These are phyloP conservation scores for Pangasianodon gigas DNA, from an alignment of 2,113 vertebrate genomes.

Conservation along the genomic window DNA sequence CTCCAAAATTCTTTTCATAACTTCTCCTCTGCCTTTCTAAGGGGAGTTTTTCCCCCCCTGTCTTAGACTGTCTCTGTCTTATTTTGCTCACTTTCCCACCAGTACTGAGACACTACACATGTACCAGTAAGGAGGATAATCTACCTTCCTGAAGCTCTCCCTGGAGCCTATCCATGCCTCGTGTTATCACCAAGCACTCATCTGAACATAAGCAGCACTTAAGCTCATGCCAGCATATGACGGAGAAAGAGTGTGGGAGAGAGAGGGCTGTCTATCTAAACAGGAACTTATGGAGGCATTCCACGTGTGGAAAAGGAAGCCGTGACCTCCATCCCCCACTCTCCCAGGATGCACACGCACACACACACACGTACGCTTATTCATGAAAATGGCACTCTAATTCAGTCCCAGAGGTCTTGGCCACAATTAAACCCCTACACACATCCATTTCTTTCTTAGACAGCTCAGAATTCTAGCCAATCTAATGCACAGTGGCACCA, in stretches of 20 bases:
- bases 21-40: conserved; percentile 15
- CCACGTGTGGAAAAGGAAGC: conserved; percentile 69
- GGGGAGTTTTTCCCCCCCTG: not conserved
- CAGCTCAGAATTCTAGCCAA: conserved; percentile 19
- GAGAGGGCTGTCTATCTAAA: conserved; percentile 67
- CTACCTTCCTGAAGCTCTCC: conserved; percentile 74
- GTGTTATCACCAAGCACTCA: conserved; percentile 53
- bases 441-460: conserved; percentile 22
- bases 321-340: conserved; percentile 63
- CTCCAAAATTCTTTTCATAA: conserved; percentile 19
- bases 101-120: conserved; percentile 27
- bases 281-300: conserved; percentile 77
- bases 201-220: conserved; percentile 52
- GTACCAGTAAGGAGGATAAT: conserved; percentile 68
- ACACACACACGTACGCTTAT: conserved; percentile 16
- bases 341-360: conserved; percentile 27
- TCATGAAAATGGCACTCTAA: conserved; percentile 46
- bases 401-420: conserved; percentile 34
- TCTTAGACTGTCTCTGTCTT: conserved; percentile 32
- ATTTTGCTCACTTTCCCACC: conserved; percentile 41
- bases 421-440: conserved; percentile 48
- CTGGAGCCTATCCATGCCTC: conserved; percentile 57
- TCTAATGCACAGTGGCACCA: conserved; percentile 43
- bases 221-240: conserved; percentile 47
- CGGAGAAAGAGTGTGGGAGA: not conserved